Conservation (phyloP, 1,140 invertebrate genomes). For the Nephila pilipes region DNA sequence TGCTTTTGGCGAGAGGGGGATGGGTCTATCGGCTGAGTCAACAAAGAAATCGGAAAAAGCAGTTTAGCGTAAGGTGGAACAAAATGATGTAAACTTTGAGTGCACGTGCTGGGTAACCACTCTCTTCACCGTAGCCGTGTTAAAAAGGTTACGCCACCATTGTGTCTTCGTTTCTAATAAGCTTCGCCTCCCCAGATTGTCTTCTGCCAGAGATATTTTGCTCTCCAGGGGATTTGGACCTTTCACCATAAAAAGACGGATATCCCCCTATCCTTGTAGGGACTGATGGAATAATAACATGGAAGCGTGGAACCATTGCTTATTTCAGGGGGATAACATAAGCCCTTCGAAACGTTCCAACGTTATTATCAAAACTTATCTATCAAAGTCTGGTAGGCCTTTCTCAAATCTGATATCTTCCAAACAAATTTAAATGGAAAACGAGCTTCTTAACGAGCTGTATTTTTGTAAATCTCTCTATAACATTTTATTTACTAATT, state of each 20-base stretch:
- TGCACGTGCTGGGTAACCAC: constrained; percentile 20
- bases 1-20: not conserved
- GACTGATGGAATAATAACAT: constrained; percentile 35
- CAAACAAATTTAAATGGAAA: too few relatives aligned
- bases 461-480: too few relatives aligned
- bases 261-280: not conserved
- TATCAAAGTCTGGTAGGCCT: too few relatives aligned
- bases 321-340: too few relatives aligned
- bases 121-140: constrained; percentile 2
- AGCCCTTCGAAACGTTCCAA: too few relatives aligned
- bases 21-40: constrained; percentile 22
- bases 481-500: too few relatives aligned
- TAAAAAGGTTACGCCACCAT: constrained; percentile 34
- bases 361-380: too few relatives aligned
- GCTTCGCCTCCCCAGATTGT: not conserved
- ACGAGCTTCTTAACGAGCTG: too few relatives aligned
- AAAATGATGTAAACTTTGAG: constrained; percentile 45
- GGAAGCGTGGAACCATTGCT: not conserved
- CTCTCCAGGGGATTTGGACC: not conserved
- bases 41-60: constrained; percentile 38
- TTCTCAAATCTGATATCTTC: too few relatives aligned
- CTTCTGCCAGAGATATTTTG: constrained; percentile 27
- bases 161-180: constrained; percentile 27
- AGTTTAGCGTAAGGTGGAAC: constrained; percentile 27
- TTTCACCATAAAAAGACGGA: not conserved